Evolutionary conservation across 2,797 vertebrate genomes (phyloP).

Genomic region (Sciurus vulgaris): DNA sequence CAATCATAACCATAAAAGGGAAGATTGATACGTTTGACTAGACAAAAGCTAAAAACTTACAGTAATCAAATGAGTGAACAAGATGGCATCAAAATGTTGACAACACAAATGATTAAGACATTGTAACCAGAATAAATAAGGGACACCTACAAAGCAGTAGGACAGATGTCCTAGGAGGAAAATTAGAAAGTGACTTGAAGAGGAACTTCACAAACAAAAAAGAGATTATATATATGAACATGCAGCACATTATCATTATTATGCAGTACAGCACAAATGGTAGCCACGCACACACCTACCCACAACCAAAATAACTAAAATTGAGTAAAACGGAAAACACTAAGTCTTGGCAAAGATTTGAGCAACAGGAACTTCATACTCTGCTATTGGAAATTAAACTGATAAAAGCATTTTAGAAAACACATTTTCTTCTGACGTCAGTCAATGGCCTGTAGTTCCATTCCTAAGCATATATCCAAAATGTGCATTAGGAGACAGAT

Average conservation of each 20-base stretch:
- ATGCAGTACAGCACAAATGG: neutral
- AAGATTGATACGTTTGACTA: neutral
- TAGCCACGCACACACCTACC: neutral
- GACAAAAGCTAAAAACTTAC: neutral
- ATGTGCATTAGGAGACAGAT: neutral
- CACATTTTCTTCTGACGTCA: neutral
- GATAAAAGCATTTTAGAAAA: neutral
- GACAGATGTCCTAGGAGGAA: neutral
- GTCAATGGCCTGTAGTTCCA: neutral
- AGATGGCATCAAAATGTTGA: neutral
- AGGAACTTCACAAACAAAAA: neutral
- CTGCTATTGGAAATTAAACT: neutral
- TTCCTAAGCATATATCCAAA: neutral
- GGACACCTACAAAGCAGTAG: neutral
- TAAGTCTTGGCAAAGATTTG: neutral
- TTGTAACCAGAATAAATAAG: neutral
- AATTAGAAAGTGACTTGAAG: neutral
- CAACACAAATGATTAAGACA: neutral
- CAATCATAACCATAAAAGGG: neutral
- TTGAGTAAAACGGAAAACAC: neutral
- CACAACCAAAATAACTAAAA: neutral
- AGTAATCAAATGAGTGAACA: neutral
- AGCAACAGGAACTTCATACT: neutral
- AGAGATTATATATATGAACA: neutral
- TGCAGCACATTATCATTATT: neutral